phyloP scores from a whole-genome alignment of 2,888 invertebrate genomes.

The Pilophorus perplexus region DNA sequence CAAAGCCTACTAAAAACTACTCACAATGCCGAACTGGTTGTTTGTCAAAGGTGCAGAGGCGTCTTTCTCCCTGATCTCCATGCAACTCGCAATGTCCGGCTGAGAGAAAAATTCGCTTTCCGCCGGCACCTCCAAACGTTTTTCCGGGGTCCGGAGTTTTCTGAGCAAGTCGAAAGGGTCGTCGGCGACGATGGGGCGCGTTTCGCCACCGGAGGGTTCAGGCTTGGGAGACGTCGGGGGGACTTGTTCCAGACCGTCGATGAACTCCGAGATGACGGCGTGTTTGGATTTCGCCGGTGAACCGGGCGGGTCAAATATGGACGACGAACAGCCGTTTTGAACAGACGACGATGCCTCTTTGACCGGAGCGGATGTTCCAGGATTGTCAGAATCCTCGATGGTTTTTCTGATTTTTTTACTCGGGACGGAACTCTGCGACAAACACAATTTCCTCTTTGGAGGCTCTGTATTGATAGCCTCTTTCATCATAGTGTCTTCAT shows the following conservation, averaged over 20 bases:
- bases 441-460: neutral
- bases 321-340: too few species aligned
- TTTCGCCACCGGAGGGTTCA: neutral
- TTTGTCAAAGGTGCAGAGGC: too few species aligned
- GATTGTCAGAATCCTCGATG: neutral
- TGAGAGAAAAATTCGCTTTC: conserved; percentile 3
- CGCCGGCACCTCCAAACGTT: neutral
- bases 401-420: conserved; percentile 3
- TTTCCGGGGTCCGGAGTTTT: neutral
- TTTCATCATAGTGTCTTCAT: conserved; percentile 15
- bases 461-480: neutral
- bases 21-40: too few species aligned
- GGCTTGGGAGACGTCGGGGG: neutral
- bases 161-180: conserved; percentile 1
- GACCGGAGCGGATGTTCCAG: too few species aligned
- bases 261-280: neutral
- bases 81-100: too few species aligned
- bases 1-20: too few species aligned
- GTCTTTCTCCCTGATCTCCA: too few species aligned
- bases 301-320: too few species aligned
- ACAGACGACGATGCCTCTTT: too few species aligned
- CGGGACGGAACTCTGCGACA: neutral
- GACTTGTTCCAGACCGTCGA: neutral
- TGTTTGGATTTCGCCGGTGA: neutral
- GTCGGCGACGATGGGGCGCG: neutral